Evolutionary conservation across 2,888 invertebrate genomes (phyloP).

Genomic region (Biston betularia): DNA sequence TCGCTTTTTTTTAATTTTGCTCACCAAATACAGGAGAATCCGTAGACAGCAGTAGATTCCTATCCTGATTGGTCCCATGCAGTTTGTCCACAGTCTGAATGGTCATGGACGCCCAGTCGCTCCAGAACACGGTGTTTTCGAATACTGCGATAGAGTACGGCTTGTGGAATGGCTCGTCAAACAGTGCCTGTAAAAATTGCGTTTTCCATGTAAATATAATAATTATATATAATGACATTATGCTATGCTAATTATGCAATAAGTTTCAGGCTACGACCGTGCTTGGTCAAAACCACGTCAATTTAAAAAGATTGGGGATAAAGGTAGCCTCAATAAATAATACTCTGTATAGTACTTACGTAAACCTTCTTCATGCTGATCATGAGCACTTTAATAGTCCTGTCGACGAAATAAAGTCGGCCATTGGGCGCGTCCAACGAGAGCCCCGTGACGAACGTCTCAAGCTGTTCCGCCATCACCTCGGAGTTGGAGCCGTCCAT

Average conservation of each 20-base stretch:
- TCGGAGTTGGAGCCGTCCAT: constrained; percentile 93
- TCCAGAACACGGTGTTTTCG: constrained; percentile 96
- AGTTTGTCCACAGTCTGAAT: constrained; percentile 93
- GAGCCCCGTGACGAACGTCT: constrained; percentile 94
- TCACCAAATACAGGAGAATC: constrained; percentile 67
- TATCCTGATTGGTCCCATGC: constrained; percentile 54
- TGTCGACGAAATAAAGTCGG: constrained; percentile 95
- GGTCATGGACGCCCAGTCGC: constrained; percentile 93
- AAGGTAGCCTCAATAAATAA: no score
- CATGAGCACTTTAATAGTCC: constrained; percentile 86
- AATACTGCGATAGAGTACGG: constrained; percentile 95
- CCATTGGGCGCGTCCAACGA: constrained; percentile 92
- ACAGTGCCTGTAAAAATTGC: constrained; percentile 58
- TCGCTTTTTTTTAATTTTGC: constrained; percentile 55
- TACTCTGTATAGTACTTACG: constrained; percentile 65
- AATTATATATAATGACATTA: no score
- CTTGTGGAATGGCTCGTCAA: constrained; percentile 88
- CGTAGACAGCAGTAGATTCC: constrained; percentile 54
- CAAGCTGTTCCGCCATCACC: constrained; percentile 87
- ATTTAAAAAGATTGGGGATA: no score
- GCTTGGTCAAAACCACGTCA: no score
- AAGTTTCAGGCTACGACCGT: no score
- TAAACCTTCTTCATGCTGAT: constrained; percentile 89
- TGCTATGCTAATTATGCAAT: no score
- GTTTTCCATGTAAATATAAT: no score